These are phyloP conservation scores for Sardinella longiceps DNA, from an alignment of 2,797 vertebrate genomes.

Conservation along the genomic window DNA sequence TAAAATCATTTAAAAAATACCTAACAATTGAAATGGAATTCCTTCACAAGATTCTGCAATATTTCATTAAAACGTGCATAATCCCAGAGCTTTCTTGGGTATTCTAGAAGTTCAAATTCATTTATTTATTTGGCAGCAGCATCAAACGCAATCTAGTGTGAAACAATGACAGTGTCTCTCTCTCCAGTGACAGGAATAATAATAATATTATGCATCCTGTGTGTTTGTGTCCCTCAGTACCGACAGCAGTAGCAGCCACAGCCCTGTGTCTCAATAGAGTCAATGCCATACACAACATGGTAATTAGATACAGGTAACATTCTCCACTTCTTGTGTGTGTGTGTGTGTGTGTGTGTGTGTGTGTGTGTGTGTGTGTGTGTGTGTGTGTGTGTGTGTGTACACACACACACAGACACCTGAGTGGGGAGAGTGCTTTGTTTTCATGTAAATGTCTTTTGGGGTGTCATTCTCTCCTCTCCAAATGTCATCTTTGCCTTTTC, in stretches of 20 bases:
- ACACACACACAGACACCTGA: conserved; percentile 32
- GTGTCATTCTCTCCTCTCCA: conserved; percentile 58
- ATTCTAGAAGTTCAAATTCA: neutral
- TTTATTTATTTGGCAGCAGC: neutral
- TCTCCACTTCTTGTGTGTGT: conserved; percentile 49
- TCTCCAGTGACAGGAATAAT: neutral
- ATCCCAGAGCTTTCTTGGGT: neutral
- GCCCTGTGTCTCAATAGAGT: neutral
- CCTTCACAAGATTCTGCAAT: neutral
- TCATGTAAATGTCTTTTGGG: conserved; percentile 60
- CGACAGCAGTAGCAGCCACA: neutral
- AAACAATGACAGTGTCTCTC: too few relatives aligned
- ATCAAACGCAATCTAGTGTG: too few relatives aligned
- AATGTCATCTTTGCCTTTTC: conserved; percentile 61
- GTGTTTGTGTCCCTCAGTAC: neutral
- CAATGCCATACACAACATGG: conserved; percentile 9
- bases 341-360: too few relatives aligned
- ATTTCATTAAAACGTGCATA: neutral
- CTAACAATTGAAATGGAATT: neutral
- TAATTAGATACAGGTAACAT: conserved; percentile 57
- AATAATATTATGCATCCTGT: too few relatives aligned
- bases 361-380: too few relatives aligned
- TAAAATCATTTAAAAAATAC: too few relatives aligned
- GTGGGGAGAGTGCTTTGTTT: conserved; percentile 59
- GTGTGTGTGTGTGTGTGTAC: conserved; percentile 40